Conservation (phyloP, 2,113 vertebrate genomes). For the Saiga tatarica region DNA sequence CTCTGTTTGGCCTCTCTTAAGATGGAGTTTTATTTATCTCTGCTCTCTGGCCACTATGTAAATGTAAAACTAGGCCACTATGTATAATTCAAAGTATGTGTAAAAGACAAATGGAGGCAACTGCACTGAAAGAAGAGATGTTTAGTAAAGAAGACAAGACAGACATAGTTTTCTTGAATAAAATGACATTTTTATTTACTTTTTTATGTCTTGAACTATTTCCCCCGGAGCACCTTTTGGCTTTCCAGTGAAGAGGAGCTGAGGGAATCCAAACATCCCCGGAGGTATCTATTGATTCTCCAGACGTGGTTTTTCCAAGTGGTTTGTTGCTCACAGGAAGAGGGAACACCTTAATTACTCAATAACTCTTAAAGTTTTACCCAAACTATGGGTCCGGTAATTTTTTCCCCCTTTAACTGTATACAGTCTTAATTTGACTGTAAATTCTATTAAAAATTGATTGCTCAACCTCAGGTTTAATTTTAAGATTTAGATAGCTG, state of each 20-base stretch:
- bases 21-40: slow-evolving; percentile 60
- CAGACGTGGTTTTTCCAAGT: slow-evolving; percentile 65
- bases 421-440: neutral
- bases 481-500: neutral
- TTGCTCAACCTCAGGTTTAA: neutral
- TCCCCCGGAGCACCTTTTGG: neutral
- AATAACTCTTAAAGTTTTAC: slow-evolving; percentile 31
- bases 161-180: slow-evolving; percentile 15
- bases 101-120: slow-evolving; percentile 41
- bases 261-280: slow-evolving; percentile 44
- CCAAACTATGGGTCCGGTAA: slow-evolving; percentile 1
- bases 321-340: slow-evolving; percentile 22
- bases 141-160: slow-evolving; percentile 10
- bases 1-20: slow-evolving; percentile 42
- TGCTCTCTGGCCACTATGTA: neutral
- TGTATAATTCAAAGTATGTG: slow-evolving; percentile 62
- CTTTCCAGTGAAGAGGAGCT: neutral
- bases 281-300: slow-evolving; percentile 49
- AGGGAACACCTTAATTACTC: slow-evolving; percentile 28
- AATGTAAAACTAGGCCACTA: slow-evolving; percentile 65
- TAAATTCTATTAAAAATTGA: neutral
- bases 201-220: slow-evolving; percentile 38
- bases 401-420: neutral
- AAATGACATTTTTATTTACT: slow-evolving; percentile 5
- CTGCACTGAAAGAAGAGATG: neutral